Base-by-base conservation (phyloP, 2,797 vertebrate species). In the Ptychadena robeensis region DNA sequence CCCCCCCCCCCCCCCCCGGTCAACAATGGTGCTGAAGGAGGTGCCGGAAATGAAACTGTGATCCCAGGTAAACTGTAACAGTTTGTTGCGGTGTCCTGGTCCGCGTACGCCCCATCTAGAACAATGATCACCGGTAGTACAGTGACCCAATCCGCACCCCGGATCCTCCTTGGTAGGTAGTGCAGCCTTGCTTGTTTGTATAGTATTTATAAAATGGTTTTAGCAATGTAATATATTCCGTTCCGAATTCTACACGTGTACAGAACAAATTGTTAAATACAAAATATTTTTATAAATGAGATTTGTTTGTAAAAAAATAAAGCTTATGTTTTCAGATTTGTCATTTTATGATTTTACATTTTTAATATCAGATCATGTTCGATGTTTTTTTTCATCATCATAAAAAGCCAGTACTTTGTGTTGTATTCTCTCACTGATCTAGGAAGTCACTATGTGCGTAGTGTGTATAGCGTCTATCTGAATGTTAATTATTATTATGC, bases 121-220 rank as follows among this genome's bases (percentile, higher is more conserved):
- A n/a, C n/a, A n/a, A n/a, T n/a, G n/a, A n/a, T n/a, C n/a, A n/a
- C n/a, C n/a, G 27, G 25, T 83, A 35, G 57, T 38, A 59, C 69
- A 69, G 69, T 70, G 34, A 27, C 44, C 63, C 28, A 63, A 64
- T 69, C 69, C 35, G 53, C 48, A 2, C 11, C 35, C 8, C 10
- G 37, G 37, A 30, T 66, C 6, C 0, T 48, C 69, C 15, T 14
- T 11, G 25, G n/a, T 72, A 79, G 87, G 87, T 86, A 86, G 88
- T 86, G 38, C 87, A 89, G 89, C 87, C 67, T 86, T 85, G 18
- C 87, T 86, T 88, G 83, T 82, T 89, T 93, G 92, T 93, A 93
- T 90, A 94, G 92, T 94, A 94, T 94, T 94, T 94, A 94, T 94
- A 92, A 89, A 81, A 87, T 90, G 88, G 88, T 91, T 91, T 91